These are phyloP conservation scores for Cyprinus carpio DNA, from an alignment of 2,113 vertebrate genomes.

Conservation along the genomic window DNA sequence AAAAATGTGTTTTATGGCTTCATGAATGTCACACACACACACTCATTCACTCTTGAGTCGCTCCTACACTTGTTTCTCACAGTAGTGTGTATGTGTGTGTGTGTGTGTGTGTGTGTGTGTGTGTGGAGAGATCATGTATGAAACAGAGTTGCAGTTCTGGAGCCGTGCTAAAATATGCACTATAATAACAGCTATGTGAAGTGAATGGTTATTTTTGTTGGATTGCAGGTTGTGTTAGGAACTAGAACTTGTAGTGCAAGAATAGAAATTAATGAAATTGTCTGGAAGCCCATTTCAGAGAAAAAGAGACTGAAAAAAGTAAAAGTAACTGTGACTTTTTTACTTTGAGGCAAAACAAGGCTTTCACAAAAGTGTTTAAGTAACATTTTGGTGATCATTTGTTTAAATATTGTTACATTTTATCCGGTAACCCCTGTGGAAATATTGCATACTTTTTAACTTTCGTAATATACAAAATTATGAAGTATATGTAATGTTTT, in stretches of 20 bases:
- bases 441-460: neutral
- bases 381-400: neutral
- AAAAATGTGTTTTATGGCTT: slow-evolving; percentile 5
- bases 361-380: neutral
- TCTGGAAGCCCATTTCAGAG: neutral
- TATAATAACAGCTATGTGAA: neutral
- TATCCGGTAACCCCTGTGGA: neutral
- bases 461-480: neutral
- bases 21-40: slow-evolving; percentile 10
- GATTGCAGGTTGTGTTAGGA: neutral
- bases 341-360: neutral
- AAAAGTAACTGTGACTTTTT: neutral
- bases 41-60: neutral
- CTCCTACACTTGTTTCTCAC: slow-evolving; percentile 12
- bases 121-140: neutral
- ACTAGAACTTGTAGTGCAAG: neutral
- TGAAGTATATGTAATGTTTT: neutral
- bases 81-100: neutral
- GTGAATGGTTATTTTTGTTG: neutral
- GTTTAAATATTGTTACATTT: too few species aligned
- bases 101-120: neutral
- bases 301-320: neutral
- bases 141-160: neutral
- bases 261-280: neutral
- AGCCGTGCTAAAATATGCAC: neutral